phyloP scores from a whole-genome alignment of 2,797 vertebrate species.

The Oophaga sylvatica region DNA sequence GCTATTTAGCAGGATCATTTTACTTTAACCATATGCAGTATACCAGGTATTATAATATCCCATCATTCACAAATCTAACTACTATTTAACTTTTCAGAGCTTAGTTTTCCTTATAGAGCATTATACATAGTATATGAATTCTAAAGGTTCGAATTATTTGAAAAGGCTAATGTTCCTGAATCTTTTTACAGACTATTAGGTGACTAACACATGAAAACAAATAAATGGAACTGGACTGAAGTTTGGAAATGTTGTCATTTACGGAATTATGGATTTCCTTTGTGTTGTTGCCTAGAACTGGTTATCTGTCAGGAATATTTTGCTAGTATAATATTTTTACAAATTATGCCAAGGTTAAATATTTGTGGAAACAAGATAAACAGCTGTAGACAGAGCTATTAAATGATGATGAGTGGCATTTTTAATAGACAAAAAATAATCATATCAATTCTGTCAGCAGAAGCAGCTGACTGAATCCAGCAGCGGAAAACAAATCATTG shows the following conservation, averaged over 20 bases:
- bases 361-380: slow-evolving; percentile 38
- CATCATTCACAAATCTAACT: background rate
- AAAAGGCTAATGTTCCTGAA: background rate
- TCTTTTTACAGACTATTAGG: background rate
- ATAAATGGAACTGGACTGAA: background rate
- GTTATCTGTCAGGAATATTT: slow-evolving; percentile 18
- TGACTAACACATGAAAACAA: background rate
- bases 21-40: too few species aligned
- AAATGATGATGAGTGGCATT: slow-evolving; percentile 37
- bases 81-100: background rate
- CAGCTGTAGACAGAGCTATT: slow-evolving; percentile 30
- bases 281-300: background rate
- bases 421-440: slow-evolving; percentile 36
- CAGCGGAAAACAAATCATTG: slow-evolving; percentile 28
- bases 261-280: background rate
- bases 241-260: background rate
- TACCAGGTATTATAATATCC: background rate
- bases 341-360: slow-evolving; percentile 33
- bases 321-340: slow-evolving; percentile 6
- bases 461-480: slow-evolving; percentile 28
- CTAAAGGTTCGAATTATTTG: background rate
- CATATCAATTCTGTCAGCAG: slow-evolving; percentile 48
- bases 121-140: background rate
- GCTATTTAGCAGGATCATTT: too few species aligned
- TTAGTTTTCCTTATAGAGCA: background rate